Percentiles rank a stretch among this genome's conserved stretches.
Evolutionary conservation across 2,797 vertebrate species (phyloP).

Genomic region (Dallia pectoralis): DNA sequence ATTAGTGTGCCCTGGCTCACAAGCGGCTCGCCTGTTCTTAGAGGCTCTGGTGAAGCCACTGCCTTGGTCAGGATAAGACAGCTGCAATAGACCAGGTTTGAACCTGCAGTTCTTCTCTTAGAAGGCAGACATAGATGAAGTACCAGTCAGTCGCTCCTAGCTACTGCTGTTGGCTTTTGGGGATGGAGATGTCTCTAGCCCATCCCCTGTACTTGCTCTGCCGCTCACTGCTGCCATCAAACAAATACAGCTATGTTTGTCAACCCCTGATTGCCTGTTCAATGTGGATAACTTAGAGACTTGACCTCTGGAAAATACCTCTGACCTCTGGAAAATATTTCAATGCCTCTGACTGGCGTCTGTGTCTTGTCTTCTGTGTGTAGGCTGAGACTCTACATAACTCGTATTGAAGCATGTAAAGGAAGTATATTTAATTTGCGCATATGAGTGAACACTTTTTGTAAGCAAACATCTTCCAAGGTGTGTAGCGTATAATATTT

Average conservation of each 20-base stretch:
- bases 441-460: too few relatives aligned
- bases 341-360: background rate
- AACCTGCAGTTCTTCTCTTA: conserved; percentile 44
- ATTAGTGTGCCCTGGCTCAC: conserved; percentile 65
- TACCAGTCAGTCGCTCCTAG: conserved; percentile 57
- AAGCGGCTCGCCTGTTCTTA: conserved; percentile 46
- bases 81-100: conserved; percentile 43
- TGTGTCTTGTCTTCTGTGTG: conserved; percentile 5
- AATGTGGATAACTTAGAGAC: conserved; percentile 2
- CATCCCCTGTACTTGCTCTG: conserved; percentile 10
- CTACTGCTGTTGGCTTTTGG: conserved; percentile 42
- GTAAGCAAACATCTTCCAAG: too few relatives aligned
- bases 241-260: conserved; percentile 3
- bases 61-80: conserved; percentile 50
- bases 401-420: too few relatives aligned
- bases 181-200: conserved; percentile 40
- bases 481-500: too few relatives aligned
- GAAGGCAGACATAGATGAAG: conserved; percentile 23
- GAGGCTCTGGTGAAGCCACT: conserved; percentile 48
- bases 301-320: background rate
- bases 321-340: conserved; percentile 12
- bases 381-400: background rate
- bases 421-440: too few relatives aligned
- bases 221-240: background rate
- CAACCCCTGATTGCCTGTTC: conserved; percentile 9